Conservation (phyloP, 1,140 invertebrate genomes). For the Aphidius gifuensis region DNA sequence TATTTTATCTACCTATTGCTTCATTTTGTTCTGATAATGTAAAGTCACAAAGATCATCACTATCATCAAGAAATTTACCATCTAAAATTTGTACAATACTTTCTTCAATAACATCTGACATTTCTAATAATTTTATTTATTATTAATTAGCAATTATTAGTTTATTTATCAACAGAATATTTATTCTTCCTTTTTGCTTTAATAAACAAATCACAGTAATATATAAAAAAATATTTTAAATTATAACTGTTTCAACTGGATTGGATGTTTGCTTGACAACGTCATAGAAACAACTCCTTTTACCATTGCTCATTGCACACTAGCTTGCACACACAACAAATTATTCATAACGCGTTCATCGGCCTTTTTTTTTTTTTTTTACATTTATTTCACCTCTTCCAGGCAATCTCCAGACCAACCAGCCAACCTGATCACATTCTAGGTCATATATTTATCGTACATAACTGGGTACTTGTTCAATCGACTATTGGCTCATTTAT, state of each 20-base stretch:
- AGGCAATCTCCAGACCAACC: no score
- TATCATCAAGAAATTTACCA: constrained; percentile 41
- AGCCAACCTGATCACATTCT: no score
- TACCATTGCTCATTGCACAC: constrained; percentile 16
- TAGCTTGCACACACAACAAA: constrained; percentile 10
- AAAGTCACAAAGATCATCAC: constrained; percentile 72
- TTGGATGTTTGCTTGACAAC: constrained; percentile 15
- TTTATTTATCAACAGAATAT: no score
- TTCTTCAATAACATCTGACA: constrained; percentile 35
- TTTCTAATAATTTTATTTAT: constrained; percentile 3
- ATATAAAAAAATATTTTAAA: not conserved
- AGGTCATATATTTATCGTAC: no score
- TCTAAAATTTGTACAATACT: constrained; percentile 32
- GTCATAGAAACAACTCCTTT: constrained; percentile 18
- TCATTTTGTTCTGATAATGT: constrained; percentile 74
- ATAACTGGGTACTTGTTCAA: no score
- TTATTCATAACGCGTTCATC: constrained; percentile 25
- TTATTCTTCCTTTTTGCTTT: not conserved
- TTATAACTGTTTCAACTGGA: constrained; percentile 13
- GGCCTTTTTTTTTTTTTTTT: constrained; percentile 13
- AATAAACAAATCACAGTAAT: not conserved
- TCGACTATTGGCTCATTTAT: no score
- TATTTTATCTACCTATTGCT: constrained; percentile 56
- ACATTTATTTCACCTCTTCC: no score
- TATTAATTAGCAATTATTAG: no score